These are phyloP conservation scores for Liopterus haemorrhoidalis DNA, from an alignment of 2,888 invertebrate genomes.

Conservation along the genomic window DNA sequence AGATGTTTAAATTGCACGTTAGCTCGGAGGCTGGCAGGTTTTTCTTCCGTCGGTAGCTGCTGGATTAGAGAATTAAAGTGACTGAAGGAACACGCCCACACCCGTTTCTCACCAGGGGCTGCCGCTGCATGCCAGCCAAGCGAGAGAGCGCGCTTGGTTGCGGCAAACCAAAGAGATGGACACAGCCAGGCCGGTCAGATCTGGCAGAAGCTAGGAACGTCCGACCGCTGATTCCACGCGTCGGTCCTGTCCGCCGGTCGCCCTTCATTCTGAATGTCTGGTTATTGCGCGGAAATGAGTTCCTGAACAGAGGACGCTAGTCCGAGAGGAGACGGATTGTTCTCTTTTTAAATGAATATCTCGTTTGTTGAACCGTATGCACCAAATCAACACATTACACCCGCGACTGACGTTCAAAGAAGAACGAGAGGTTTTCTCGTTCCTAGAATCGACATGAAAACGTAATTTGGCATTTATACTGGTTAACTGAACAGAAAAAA, in stretches of 20 bases:
- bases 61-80: conserved; percentile 39
- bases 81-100: conserved; percentile 11
- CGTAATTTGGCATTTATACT: conserved; percentile 35
- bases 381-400: conserved; percentile 24
- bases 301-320: background rate
- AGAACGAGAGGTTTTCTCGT: conserved; percentile 8
- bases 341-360: background rate
- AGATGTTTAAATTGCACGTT: conserved; percentile 41
- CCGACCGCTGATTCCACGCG: too few relatives aligned
- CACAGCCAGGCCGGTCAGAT: too few relatives aligned
- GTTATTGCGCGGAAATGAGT: too few relatives aligned
- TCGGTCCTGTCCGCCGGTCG: too few relatives aligned
- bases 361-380: background rate
- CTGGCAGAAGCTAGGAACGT: too few relatives aligned
- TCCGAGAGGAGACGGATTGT: background rate
- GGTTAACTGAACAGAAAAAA: conserved; percentile 35
- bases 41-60: conserved; percentile 36
- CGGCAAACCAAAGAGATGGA: too few relatives aligned
- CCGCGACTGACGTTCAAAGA: conserved; percentile 20
- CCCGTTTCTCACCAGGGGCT: conserved; percentile 20
- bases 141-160: conserved; percentile 10
- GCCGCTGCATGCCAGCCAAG: conserved; percentile 18
- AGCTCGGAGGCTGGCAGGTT: conserved; percentile 35
- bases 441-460: conserved; percentile 29
- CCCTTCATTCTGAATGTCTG: too few relatives aligned